phyloP scores from a whole-genome alignment of 2,888 invertebrate species.

The Cantharis rufa region DNA sequence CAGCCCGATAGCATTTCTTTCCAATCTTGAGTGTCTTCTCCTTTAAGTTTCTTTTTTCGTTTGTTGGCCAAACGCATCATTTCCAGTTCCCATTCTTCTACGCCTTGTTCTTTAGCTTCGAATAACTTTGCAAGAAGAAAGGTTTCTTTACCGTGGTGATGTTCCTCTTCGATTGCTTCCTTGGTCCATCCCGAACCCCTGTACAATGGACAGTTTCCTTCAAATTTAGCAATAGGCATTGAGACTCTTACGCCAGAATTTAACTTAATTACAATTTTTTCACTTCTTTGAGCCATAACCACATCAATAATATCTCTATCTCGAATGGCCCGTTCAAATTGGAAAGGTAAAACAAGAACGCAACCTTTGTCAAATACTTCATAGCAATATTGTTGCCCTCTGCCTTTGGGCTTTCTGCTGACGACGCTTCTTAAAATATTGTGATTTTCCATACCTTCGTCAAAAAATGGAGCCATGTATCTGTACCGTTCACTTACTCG shows the following conservation, averaged over 20 bases:
- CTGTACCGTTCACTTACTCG: slow-evolving; percentile 43
- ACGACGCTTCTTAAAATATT: slow-evolving; percentile 53
- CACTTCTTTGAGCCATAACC: slow-evolving; percentile 74
- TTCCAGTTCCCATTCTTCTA: slow-evolving; percentile 53
- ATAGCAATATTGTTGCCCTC: slow-evolving; percentile 68
- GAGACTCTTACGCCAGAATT: slow-evolving; percentile 72
- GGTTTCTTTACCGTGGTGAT: slow-evolving; percentile 52
- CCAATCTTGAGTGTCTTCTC: slow-evolving; percentile 48
- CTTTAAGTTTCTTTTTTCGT: slow-evolving; percentile 50
- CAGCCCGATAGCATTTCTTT: slow-evolving; percentile 62
- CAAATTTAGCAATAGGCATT: slow-evolving; percentile 59
- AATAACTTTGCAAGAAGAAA: slow-evolving; percentile 68
- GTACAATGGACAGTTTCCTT: slow-evolving; percentile 43
- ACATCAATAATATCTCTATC: slow-evolving; percentile 77
- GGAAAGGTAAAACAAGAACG: slow-evolving; percentile 71
- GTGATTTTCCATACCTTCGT: slow-evolving; percentile 51
- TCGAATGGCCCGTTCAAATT: slow-evolving; percentile 74
- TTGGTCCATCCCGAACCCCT: slow-evolving; percentile 58
- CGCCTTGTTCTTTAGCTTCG: slow-evolving; percentile 52
- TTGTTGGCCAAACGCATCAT: slow-evolving; percentile 52
- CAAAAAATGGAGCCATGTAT: slow-evolving; percentile 50
- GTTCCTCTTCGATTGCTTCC: slow-evolving; percentile 55
- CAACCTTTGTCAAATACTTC: slow-evolving; percentile 73
- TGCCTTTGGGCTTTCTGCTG: slow-evolving; percentile 60
- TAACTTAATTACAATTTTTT: slow-evolving; percentile 71